Evolutionary conservation across 1,140 invertebrate genomes (phyloP).

Genomic region (Apis laboriosa): DNA sequence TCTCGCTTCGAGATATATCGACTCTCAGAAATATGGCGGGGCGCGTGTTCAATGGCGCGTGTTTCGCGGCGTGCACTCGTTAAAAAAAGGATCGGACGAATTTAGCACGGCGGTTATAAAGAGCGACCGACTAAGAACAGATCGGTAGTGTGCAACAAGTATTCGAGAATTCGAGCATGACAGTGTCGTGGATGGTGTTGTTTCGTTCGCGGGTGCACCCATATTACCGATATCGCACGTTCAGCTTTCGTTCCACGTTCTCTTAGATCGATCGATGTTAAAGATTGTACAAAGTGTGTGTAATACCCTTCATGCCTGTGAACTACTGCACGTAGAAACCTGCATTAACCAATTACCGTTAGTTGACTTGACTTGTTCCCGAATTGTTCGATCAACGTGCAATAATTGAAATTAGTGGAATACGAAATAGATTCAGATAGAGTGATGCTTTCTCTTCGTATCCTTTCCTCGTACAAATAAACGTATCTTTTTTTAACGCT

Average conservation of each 20-base stretch:
- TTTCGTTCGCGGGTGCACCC: not conserved
- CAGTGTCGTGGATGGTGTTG: not conserved
- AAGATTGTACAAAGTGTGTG: not conserved
- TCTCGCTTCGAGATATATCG: not conserved
- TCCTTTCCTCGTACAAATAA: too few relatives aligned
- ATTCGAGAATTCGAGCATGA: constrained; percentile 4
- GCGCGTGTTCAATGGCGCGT: not conserved
- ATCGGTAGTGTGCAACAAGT: constrained; percentile 48
- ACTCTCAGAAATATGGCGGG: not conserved
- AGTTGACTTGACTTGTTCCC: too few relatives aligned
- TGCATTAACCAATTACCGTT: not conserved
- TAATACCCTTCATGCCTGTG: not conserved
- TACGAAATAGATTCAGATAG: too few relatives aligned
- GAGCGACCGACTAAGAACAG: constrained; percentile 31
- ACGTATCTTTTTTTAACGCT: too few relatives aligned
- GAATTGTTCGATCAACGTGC: too few relatives aligned
- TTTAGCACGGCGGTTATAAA: constrained; percentile 9
- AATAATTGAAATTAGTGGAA: too few relatives aligned
- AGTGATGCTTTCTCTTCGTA: too few relatives aligned
- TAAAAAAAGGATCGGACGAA: constrained; percentile 17
- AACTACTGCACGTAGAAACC: not conserved
- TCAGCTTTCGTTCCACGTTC: not conserved
- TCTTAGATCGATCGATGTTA: not conserved
- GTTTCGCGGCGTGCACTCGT: not conserved
- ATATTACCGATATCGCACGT: not conserved